Evolutionary conservation across 2,888 invertebrate genomes (phyloP).

Genomic region (Lumbricus terrestris): DNA sequence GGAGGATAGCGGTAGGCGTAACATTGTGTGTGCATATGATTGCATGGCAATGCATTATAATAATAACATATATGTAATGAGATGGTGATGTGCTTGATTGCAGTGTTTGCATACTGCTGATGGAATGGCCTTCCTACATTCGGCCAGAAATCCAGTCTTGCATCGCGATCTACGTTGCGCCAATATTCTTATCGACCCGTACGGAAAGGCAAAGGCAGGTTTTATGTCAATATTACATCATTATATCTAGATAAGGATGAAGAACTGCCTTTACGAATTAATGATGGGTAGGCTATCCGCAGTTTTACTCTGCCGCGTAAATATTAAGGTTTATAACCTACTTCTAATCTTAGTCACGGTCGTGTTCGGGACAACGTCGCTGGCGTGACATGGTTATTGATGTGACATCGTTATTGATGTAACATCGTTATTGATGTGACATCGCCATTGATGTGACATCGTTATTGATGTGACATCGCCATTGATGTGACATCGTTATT

Average conservation of each 20-base stretch:
- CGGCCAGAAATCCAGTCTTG: slow-evolving; percentile 51
- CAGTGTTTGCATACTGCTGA: slow-evolving; percentile 55
- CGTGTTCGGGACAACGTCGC: neutral
- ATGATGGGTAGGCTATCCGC: neutral
- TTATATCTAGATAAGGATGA: neutral
- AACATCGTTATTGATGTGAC: no score
- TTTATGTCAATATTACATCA: neutral
- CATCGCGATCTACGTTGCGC: slow-evolving; percentile 55
- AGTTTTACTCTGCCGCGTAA: neutral
- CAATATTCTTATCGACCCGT: slow-evolving; percentile 48
- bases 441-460: no score
- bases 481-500: no score
- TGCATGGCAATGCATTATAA: neutral
- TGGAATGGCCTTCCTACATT: slow-evolving; percentile 54
- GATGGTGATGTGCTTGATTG: neutral
- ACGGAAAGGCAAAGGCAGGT: slow-evolving; percentile 23
- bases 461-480: neutral
- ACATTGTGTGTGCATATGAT: neutral
- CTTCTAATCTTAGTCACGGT: neutral
- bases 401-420: neutral
- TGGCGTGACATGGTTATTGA: no score
- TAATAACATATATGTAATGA: neutral
- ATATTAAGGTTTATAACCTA: neutral
- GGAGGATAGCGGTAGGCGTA: no score
- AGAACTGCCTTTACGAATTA: neutral